Conservation (phyloP, 2,888 invertebrate genomes). For the Camponotus fellah region DNA sequence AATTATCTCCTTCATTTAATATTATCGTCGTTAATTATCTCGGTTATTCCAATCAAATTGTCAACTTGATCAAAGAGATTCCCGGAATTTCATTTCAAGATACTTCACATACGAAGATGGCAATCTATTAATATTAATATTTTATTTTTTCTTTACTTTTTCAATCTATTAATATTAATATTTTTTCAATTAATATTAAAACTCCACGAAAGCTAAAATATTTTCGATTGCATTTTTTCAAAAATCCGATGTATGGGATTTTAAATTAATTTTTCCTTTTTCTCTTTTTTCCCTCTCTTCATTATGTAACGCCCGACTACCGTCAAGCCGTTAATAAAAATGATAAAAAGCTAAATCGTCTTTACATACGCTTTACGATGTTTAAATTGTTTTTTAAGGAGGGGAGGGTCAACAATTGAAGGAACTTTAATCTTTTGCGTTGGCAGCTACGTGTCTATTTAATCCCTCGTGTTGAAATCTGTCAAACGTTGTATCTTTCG, state of each 20-base stretch:
- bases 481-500: background rate
- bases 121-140: background rate
- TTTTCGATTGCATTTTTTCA: background rate
- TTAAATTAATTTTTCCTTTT: background rate
- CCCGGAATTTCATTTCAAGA: background rate
- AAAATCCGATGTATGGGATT: too few relatives aligned
- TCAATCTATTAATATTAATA: too few relatives aligned
- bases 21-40: background rate
- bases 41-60: background rate
- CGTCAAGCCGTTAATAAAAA: background rate
- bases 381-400: too few relatives aligned
- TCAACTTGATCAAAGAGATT: background rate
- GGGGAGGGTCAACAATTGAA: too few relatives aligned
- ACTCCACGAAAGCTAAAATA: background rate
- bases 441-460: too few relatives aligned
- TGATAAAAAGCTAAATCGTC: background rate
- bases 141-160: too few relatives aligned
- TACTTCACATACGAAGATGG: background rate
- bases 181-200: background rate
- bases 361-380: background rate
- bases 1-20: background rate
- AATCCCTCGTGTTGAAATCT: background rate
- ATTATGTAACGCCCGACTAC: background rate
- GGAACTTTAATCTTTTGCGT: too few relatives aligned
- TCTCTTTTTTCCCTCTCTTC: background rate